These are phyloP conservation scores for Aphyosemion australe DNA, from an alignment of 2,113 vertebrate genomes.

Conservation along the genomic window DNA sequence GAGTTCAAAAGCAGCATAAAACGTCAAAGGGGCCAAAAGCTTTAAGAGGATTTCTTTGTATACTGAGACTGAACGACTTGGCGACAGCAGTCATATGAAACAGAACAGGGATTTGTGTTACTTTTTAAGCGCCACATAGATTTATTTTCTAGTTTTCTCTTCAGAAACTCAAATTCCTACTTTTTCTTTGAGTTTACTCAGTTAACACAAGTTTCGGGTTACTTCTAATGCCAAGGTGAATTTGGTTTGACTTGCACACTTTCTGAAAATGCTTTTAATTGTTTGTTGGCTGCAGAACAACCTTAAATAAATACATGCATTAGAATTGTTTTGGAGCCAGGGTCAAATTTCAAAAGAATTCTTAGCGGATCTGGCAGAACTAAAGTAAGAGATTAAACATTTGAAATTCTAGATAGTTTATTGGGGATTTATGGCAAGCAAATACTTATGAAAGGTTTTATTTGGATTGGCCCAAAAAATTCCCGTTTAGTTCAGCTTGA, in stretches of 20 bases:
- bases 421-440: no score
- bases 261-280: neutral
- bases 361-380: neutral
- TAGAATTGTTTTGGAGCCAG: neutral
- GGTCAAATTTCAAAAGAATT: neutral
- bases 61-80: constrained; percentile 38
- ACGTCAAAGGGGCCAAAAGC: constrained; percentile 66
- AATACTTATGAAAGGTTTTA: no score
- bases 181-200: neutral
- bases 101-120: constrained; percentile 9
- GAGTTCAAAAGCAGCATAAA: constrained; percentile 73
- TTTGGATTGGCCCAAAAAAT: no score
- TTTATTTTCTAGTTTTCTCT: neutral
- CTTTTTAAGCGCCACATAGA: constrained; percentile 11
- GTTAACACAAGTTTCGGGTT: neutral
- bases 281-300: neutral
- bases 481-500: no score
- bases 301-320: neutral
- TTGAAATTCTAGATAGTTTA: no score
- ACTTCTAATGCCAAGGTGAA: neutral
- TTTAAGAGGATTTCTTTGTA: constrained; percentile 64
- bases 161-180: neutral
- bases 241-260: neutral
- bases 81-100: constrained; percentile 34
- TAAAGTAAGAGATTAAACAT: no score